phyloP scores from a whole-genome alignment of 2,113 vertebrate genomes.

The Eira barbara region DNA sequence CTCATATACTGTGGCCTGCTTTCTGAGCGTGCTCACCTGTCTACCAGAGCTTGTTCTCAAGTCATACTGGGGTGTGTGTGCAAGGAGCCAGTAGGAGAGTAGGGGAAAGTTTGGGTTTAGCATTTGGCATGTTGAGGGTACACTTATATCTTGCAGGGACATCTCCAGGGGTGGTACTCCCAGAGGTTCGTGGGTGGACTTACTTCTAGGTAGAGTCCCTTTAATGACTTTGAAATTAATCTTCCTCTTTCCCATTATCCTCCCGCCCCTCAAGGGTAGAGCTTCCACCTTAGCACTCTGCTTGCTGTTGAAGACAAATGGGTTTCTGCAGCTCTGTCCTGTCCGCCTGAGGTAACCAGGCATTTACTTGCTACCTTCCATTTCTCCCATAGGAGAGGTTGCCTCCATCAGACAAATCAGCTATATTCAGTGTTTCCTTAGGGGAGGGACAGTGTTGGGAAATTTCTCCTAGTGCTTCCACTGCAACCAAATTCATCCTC shows the following conservation, averaged over 20 bases:
- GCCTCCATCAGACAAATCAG: neutral
- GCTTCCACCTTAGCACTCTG: neutral
- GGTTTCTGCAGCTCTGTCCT: neutral
- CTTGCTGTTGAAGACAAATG: neutral
- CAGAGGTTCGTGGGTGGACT: neutral
- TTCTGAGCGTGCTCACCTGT: neutral
- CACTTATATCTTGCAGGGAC: neutral
- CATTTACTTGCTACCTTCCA: neutral
- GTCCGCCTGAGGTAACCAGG: neutral
- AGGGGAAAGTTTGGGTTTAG: neutral
- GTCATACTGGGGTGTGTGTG: neutral
- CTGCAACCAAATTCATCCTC: neutral
- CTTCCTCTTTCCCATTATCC: neutral
- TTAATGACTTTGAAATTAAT: neutral
- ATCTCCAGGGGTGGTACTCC: neutral
- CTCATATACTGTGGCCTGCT: neutral
- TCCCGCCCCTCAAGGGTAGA: neutral
- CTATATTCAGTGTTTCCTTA: neutral
- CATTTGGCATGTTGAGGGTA: neutral
- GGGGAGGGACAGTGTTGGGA: neutral
- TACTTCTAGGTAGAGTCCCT: neutral
- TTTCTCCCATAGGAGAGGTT: neutral
- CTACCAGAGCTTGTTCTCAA: neutral
- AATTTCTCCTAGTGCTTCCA: neutral
- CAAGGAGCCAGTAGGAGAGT: neutral